A percentile compares a stretch with the other conserved stretches of the same genome.
phyloP scores from a whole-genome alignment of 2,113 vertebrate species.

The Aleadryas rufinucha region DNA sequence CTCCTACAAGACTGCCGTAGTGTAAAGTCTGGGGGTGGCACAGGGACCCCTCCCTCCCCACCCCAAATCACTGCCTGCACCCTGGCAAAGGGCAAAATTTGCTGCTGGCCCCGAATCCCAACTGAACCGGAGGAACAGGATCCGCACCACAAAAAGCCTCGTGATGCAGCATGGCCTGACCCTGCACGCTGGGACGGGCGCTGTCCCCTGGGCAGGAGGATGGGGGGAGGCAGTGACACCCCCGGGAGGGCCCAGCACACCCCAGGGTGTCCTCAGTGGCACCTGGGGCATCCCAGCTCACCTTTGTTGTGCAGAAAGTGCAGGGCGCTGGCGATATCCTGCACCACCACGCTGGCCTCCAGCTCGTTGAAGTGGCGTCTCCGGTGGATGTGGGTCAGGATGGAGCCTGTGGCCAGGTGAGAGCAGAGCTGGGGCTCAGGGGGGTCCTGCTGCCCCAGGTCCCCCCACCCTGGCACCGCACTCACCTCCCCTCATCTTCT shows the following conservation, averaged over 20 bases:
- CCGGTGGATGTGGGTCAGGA: conserved; percentile 93
- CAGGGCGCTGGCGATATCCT: conserved; percentile 93
- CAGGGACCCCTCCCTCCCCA: not conserved
- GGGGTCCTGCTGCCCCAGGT: fast-evolving
- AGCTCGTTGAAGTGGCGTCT: conserved; percentile 92
- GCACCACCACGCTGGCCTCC: conserved; percentile 93
- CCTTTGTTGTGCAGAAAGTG: conserved; percentile 98
- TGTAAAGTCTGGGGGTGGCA: not conserved
- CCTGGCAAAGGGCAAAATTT: not conserved
- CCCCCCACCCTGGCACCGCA: fast-evolving
- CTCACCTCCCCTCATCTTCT: conserved; percentile 94
- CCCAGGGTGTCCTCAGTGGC: not conserved
- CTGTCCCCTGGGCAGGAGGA: not conserved
- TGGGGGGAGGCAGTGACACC: not conserved
- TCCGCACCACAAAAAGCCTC: not conserved
- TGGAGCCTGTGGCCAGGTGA: conserved; percentile 75
- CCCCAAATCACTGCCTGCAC: not conserved
- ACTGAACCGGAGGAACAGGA: not conserved
- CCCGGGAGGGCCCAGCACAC: not conserved
- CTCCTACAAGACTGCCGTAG: fast-evolving
- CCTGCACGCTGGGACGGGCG: fast-evolving
- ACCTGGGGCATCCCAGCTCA: not conserved
- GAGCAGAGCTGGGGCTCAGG: not conserved
- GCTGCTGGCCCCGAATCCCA: not conserved
- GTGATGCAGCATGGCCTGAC: not conserved